Percentiles rank a stretch among this genome's conserved stretches.
phyloP scores from a whole-genome alignment of 2,797 vertebrate genomes.

The Moxostoma hubbsi region DNA sequence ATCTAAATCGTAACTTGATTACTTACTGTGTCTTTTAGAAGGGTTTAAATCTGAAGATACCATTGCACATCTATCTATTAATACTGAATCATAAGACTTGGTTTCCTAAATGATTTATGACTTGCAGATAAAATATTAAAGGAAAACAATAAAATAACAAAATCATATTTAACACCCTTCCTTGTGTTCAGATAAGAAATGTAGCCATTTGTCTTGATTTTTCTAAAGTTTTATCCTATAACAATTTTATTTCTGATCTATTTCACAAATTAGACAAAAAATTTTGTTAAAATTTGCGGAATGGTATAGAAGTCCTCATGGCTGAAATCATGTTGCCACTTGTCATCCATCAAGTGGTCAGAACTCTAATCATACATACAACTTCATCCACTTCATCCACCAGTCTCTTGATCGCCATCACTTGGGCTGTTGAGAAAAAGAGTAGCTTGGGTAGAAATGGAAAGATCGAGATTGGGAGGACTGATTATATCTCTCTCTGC shows the following conservation, averaged over 20 bases:
- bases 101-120: no score
- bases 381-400: slow-evolving; percentile 10
- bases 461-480: slow-evolving; percentile 7
- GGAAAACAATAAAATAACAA: no score
- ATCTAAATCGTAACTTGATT: no score
- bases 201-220: neutral
- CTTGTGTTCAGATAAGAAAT: no score
- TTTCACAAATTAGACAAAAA: neutral
- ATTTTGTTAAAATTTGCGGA: neutral
- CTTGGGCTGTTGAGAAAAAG: slow-evolving; percentile 14
- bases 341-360: slow-evolving; percentile 11
- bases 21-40: no score
- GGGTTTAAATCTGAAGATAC: no score
- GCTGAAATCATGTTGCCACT: slow-evolving; percentile 7
- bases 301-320: neutral
- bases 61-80: no score
- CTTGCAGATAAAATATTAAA: no score
- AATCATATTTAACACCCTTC: no score
- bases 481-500: slow-evolving; percentile 36
- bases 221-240: neutral
- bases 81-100: no score
- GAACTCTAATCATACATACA: slow-evolving; percentile 7
- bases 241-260: neutral
- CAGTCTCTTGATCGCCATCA: slow-evolving; percentile 6
- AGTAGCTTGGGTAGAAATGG: slow-evolving; percentile 20